Conservation (phyloP, 2,888 invertebrate genomes). For the Leptothorax acervorum region DNA sequence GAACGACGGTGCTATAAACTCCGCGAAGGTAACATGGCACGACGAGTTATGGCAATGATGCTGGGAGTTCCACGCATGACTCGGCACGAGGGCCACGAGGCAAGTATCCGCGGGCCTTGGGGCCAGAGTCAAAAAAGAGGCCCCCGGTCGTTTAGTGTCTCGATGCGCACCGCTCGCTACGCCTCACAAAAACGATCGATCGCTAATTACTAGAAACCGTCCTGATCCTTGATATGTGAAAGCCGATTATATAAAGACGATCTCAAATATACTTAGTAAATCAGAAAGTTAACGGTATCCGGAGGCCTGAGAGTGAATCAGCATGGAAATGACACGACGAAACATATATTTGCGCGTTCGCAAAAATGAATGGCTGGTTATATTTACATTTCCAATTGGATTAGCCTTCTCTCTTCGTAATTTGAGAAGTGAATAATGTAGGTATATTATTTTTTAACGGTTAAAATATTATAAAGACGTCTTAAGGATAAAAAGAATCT, state of each 20-base stretch:
- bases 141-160: slow-evolving; percentile 63
- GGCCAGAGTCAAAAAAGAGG: slow-evolving; percentile 61
- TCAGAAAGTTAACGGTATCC: slow-evolving; percentile 42
- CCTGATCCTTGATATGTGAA: slow-evolving; percentile 46
- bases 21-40: slow-evolving; percentile 70
- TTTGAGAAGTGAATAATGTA: background rate
- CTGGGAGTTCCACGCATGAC: slow-evolving; percentile 76
- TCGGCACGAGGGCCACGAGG: slow-evolving; percentile 73
- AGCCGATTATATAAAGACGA: slow-evolving; percentile 51
- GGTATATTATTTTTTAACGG: background rate
- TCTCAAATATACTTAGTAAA: slow-evolving; percentile 46
- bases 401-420: slow-evolving; percentile 21
- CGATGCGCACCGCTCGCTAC: slow-evolving; percentile 57
- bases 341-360: slow-evolving; percentile 38
- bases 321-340: slow-evolving; percentile 40
- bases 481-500: background rate
- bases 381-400: slow-evolving; percentile 44
- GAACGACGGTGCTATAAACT: slow-evolving; percentile 74
- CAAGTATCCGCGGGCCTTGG: slow-evolving; percentile 72
- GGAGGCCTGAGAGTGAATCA: slow-evolving; percentile 24
- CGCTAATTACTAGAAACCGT: slow-evolving; percentile 67
- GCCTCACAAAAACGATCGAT: slow-evolving; percentile 59
- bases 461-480: background rate
- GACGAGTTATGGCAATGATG: slow-evolving; percentile 76
- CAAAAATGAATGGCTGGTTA: slow-evolving; percentile 32